A percentile compares a stretch with the other conserved stretches of the same genome.
Evolutionary conservation across 2,888 invertebrate species (phyloP).

Genomic region (Dendrolimus houi): DNA sequence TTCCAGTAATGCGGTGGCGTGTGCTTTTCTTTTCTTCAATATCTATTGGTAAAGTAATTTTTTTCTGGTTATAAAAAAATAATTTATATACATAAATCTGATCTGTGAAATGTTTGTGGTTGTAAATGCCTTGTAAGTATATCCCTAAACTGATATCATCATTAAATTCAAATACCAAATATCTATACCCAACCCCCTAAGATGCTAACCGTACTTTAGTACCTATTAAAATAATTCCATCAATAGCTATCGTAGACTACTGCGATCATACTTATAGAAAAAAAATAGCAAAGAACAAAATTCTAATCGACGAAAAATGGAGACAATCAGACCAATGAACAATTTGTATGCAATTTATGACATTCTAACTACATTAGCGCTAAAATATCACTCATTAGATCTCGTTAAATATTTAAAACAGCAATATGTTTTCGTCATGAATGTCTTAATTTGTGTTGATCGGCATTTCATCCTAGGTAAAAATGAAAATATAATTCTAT

Average conservation of each 20-base stretch:
- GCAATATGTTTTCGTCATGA: constrained; percentile 30
- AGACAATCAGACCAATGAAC: constrained; percentile 53
- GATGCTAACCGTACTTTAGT: constrained; percentile 22
- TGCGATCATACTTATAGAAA: constrained; percentile 17
- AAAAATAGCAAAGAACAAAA: constrained; percentile 24
- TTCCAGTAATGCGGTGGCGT: too few species aligned
- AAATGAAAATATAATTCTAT: not conserved
- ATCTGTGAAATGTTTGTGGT: too few species aligned
- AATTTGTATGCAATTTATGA: constrained; percentile 64
- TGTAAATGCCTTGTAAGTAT: too few species aligned
- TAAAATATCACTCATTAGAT: constrained; percentile 64
- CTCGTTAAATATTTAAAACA: constrained; percentile 70
- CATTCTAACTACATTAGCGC: constrained; percentile 44
- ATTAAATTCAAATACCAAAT: too few species aligned
- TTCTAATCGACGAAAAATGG: constrained; percentile 26
- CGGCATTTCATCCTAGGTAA: constrained; percentile 7
- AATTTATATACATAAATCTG: too few species aligned
- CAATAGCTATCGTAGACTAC: constrained; percentile 31
- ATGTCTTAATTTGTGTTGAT: constrained; percentile 34
- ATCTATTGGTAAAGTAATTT: too few species aligned
- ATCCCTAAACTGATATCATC: too few species aligned
- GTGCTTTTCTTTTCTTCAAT: too few species aligned
- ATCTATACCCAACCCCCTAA: too few species aligned
- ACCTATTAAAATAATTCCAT: constrained; percentile 38
- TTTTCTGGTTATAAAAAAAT: too few species aligned